These are phyloP conservation scores for Antedon mediterranea DNA, from an alignment of 53 echinoderm and acorn worm species.

Conservation along the genomic window DNA sequence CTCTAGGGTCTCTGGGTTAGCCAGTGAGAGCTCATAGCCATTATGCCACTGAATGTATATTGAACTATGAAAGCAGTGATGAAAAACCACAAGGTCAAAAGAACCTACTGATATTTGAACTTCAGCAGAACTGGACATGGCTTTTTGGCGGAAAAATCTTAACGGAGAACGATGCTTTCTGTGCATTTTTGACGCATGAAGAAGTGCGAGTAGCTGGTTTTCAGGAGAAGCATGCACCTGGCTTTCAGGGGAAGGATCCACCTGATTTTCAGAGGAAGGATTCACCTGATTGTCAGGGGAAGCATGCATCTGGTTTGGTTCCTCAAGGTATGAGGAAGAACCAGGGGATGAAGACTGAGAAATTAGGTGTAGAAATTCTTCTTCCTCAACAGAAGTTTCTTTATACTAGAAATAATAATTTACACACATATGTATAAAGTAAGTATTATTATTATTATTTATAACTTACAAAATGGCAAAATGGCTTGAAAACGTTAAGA, in stretches of 20 bases:
- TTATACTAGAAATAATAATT: not conserved
- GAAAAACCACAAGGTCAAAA: not conserved
- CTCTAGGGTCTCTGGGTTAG: too few species aligned
- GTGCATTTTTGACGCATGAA: not conserved
- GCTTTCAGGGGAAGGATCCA: too few species aligned
- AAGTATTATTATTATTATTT: too few species aligned
- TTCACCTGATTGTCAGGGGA: not conserved
- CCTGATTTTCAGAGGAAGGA: too few species aligned
- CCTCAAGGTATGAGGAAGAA: not conserved
- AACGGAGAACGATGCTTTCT: not conserved
- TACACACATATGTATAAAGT: too few species aligned
- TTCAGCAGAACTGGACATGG: not conserved
- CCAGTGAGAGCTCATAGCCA: too few species aligned
- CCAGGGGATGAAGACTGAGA: not conserved
- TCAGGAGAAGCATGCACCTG: not conserved
- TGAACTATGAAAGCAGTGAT: too few species aligned
- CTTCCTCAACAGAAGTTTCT: not conserved
- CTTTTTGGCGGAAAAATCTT: not conserved
- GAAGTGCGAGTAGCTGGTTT: not conserved
- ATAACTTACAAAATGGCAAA: too few species aligned
- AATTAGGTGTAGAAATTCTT: not conserved
- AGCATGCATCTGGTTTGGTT: not conserved
- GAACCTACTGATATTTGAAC: not conserved
- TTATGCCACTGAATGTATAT: too few species aligned
- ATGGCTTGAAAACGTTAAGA: too few species aligned